Conservation (phyloP, 1,140 invertebrate species). For the Drosophila grimshawi region DNA sequence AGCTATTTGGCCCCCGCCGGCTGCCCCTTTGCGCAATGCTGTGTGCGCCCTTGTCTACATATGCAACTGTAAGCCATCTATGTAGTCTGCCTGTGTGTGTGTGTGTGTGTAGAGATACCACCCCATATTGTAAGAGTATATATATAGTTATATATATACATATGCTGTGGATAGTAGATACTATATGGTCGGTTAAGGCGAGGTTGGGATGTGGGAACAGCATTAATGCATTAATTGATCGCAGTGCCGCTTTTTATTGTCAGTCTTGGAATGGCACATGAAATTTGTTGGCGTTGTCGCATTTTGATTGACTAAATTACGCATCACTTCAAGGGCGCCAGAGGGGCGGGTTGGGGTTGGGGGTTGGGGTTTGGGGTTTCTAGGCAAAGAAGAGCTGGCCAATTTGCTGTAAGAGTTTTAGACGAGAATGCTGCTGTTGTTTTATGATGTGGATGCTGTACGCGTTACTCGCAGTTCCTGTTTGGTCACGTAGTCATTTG, state of each 20-base stretch:
- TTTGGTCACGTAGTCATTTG: slow-evolving; percentile 60
- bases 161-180: too few species aligned
- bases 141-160: too few species aligned
- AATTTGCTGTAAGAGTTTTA: slow-evolving; percentile 2
- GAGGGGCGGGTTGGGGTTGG: not conserved
- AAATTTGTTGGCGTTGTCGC: slow-evolving; percentile 41
- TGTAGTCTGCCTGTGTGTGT: not conserved
- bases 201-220: not conserved
- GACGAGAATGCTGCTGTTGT: slow-evolving; percentile 3
- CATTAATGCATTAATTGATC: slow-evolving; percentile 68
- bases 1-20: too few species aligned
- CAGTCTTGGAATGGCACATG: slow-evolving; percentile 29
- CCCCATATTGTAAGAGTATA: too few species aligned
- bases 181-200: not conserved
- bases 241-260: slow-evolving; percentile 41
- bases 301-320: slow-evolving; percentile 48
- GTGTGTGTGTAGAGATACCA: too few species aligned
- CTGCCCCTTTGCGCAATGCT: too few species aligned
- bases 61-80: slow-evolving; percentile 18
- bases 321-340: slow-evolving; percentile 11
- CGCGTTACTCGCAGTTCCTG: slow-evolving; percentile 41
- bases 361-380: not conserved
- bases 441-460: slow-evolving; percentile 1
- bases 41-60: too few species aligned
- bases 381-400: not conserved